Base-by-base conservation (phyloP, 2,797 vertebrate genomes). In the Dallia pectoralis region DNA sequence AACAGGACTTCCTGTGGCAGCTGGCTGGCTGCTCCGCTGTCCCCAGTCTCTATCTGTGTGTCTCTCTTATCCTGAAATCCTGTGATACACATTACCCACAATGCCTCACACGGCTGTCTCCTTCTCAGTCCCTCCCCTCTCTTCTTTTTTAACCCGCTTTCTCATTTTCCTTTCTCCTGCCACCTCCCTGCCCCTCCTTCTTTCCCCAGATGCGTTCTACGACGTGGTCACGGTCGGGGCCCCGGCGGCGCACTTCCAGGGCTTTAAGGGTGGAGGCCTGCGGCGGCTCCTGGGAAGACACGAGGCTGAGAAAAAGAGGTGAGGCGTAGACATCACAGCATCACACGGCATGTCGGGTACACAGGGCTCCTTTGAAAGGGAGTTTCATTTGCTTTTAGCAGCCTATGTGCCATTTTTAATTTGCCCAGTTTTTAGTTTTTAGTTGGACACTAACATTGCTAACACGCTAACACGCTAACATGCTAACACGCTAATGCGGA, bases 171-270 rank as follows among this genome's bases (percentile, higher is more conserved):
- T 32, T 18, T 11, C 19, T 32, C 63, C 18, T 33, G 18, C 32
- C 30, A 19, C 32, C 32, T 18, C 33, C 61, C 29, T 2, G 25
- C 22, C 11, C 16, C 83, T 47, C 69, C 71, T 66, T 36, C 74
- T 79, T 8, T 2, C 87, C 87, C 4, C 90, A 98, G 97, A 98
- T 90, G 93, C 94, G 30, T 87, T 94, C 79, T 99, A 99, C 33
- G 97, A 99, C 77, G 95, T 99, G 56, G 91, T 99, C 89, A 99
- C 97, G 0, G 96, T 98, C 18, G 97, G 97, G 80, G 97, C 97
- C 49, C 97, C 97, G 0, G 97, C 97, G 7, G 96, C 97, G 0
- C 97, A 99, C 90, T 96, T 94, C 90, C 97, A 98, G 90, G 97
- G 97, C 78, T 99, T 99, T 90, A 99, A 98, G 86, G 96, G 93